Conservation (phyloP, 2,113 vertebrate species). For the Crotalus helleri region DNA sequence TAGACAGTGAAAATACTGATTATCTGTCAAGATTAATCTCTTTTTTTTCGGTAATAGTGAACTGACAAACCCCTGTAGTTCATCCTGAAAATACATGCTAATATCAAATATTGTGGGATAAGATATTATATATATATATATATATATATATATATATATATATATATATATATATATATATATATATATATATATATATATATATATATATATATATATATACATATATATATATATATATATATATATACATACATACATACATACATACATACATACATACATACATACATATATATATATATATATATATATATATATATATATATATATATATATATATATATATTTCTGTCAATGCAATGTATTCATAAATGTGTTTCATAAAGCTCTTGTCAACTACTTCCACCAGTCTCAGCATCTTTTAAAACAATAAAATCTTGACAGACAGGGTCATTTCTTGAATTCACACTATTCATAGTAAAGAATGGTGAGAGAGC, state of each 20-base stretch:
- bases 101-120: slow-evolving; percentile 60
- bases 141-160: background rate
- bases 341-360: slow-evolving; percentile 24
- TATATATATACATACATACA: too few species aligned
- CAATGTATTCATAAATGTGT: slow-evolving; percentile 50
- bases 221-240: too few species aligned
- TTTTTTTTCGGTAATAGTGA: slow-evolving; percentile 71
- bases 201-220: too few species aligned
- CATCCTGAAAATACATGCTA: slow-evolving; percentile 67
- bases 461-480: slow-evolving; percentile 40
- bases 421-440: slow-evolving; percentile 4
- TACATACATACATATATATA: too few species aligned
- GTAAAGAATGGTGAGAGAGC: slow-evolving; percentile 46
- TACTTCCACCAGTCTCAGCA: slow-evolving; percentile 15
- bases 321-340: too few species aligned
- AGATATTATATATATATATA: too few species aligned
- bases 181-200: too few species aligned
- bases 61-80: slow-evolving; percentile 68
- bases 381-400: slow-evolving; percentile 47
- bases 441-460: slow-evolving; percentile 7
- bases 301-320: background rate
- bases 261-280: too few species aligned
- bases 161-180: too few species aligned
- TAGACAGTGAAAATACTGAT: slow-evolving; percentile 70
- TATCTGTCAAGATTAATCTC: slow-evolving; percentile 76